Conservation (phyloP, 2,888 invertebrate genomes). For the Chironomus riparius region DNA sequence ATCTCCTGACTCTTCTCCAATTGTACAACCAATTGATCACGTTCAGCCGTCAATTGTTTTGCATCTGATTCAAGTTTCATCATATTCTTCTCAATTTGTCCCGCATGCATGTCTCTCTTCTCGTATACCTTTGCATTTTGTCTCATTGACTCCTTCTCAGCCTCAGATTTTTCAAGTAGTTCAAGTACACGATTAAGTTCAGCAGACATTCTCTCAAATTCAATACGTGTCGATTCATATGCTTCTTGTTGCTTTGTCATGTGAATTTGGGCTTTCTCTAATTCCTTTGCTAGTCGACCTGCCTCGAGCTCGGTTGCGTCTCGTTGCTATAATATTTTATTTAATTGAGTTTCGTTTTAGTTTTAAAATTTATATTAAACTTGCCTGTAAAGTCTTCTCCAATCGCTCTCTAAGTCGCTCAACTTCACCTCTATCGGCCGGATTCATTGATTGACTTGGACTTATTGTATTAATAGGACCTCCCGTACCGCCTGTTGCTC, state of each 20-base stretch:
- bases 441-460: constrained; percentile 41
- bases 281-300: constrained; percentile 71
- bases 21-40: constrained; percentile 80
- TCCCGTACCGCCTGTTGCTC: constrained; percentile 43
- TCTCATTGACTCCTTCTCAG: constrained; percentile 62
- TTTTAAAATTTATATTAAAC: neutral
- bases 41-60: constrained; percentile 74
- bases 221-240: constrained; percentile 71
- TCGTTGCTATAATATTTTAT: constrained; percentile 43
- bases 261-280: constrained; percentile 77
- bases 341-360: neutral
- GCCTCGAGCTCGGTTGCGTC: constrained; percentile 81
- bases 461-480: constrained; percentile 39
- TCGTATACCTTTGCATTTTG: constrained; percentile 69
- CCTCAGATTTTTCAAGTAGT: constrained; percentile 65
- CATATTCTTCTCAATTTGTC: constrained; percentile 76
- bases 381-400: constrained; percentile 70
- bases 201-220: constrained; percentile 74
- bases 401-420: constrained; percentile 77
- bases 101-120: constrained; percentile 68
- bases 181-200: constrained; percentile 75
- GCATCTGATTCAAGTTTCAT: constrained; percentile 76
- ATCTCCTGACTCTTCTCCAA: constrained; percentile 88
- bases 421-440: constrained; percentile 65
- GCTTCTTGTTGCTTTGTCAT: constrained; percentile 75